Evolutionary conservation across 2,113 vertebrate genomes (phyloP), one percentile per base, ranked within the genome.

Genomic region (Pedetes capensis): DNA sequence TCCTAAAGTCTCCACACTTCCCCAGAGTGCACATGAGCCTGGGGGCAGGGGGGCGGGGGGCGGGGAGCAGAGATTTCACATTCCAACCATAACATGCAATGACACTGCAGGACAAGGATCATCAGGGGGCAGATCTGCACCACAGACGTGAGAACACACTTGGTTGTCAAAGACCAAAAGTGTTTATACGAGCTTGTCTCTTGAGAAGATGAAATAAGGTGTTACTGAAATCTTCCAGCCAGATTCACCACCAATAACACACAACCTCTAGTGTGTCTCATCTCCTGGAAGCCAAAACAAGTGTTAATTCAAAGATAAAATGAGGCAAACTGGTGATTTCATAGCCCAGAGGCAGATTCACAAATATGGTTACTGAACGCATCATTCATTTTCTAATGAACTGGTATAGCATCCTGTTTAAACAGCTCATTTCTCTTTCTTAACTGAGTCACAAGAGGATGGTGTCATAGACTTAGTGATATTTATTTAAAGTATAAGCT

Each of bases 271-370:
- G 82, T 66, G 34, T 5, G 10, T 53, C 81, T 6, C 71, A 18
- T 69, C 78, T 82, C 66, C 86, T 39, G 69, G 68, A 90, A 92
- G 81, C 37, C 85, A 34, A 93, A 92, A 76, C 93, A 81, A 78
- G 17, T 51, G 78, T 64, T 61, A 75, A 39, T 55, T 95, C 47
- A 64, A 90, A 89, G 85, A 89, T 71, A 86, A 96, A 71, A 22
- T 42, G 53, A 78, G 90, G 89, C 59, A 90, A 84, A 92, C 27
- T 32, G 85, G 9, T 53, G 90, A 44, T 66, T 49, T 87, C 61
- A 34, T 8, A 78, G 81, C 37, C 80, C 0, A 69, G 34, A 88
- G 27, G 34, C 42, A 79, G 71, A 72, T 84, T 39, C 71, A 71
- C 69, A 42, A 78, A 76, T 12, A 59, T 2, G 5, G n/a, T 64